These are phyloP conservation scores for Agrotis segetum DNA, from an alignment of 2,888 invertebrate genomes.

Conservation along the genomic window DNA sequence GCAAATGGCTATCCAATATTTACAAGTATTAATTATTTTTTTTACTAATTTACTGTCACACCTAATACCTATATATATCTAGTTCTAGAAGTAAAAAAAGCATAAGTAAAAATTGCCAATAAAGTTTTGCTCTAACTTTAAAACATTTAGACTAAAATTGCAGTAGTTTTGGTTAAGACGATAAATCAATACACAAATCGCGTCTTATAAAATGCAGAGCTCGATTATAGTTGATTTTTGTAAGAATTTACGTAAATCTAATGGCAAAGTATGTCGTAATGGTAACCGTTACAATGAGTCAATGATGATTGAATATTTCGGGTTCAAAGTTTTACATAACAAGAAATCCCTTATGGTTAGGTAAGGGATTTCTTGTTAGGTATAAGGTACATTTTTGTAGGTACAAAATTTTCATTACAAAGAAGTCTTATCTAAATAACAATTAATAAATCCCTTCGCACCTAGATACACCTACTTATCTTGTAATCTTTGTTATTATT, in stretches of 20 bases:
- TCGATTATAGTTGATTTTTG: too few species aligned
- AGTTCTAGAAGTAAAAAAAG: too few species aligned
- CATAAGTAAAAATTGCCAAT: too few species aligned
- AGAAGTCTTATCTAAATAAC: constrained; percentile 13
- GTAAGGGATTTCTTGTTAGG: background rate
- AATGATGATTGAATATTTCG: background rate
- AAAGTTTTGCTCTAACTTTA: background rate
- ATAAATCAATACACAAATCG: background rate
- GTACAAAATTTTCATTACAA: constrained; percentile 11
- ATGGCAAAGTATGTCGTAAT: background rate
- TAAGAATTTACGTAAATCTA: too few species aligned
- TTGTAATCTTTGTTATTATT: background rate
- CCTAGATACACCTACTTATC: constrained; percentile 3
- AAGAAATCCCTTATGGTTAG: constrained; percentile 16
- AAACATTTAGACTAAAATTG: background rate
- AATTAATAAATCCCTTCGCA: constrained; percentile 3
- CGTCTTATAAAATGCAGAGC: background rate
- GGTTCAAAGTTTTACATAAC: background rate
- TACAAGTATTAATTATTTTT: too few species aligned
- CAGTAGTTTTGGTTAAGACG: background rate
- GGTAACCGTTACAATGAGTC: too few species aligned
- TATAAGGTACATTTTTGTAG: background rate
- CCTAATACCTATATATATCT: too few species aligned
- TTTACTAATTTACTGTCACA: too few species aligned
- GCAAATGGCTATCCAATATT: too few species aligned